Evolutionary conservation across 2,888 invertebrate genomes (phyloP).

Genomic region (Dryadula phaetusa): DNA sequence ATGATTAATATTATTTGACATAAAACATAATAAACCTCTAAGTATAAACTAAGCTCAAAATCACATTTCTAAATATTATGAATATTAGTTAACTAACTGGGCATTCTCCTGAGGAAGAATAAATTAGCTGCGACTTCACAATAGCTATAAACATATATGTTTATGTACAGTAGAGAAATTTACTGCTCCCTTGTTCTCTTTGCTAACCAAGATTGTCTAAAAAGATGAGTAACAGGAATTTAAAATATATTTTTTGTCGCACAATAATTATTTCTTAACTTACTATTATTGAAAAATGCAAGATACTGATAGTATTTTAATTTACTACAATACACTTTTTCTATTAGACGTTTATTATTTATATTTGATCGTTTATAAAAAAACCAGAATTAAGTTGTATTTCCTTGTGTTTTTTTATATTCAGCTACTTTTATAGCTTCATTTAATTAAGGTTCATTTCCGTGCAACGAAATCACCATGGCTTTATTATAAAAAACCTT

Average conservation of each 20-base stretch:
- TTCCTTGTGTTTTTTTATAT: not conserved
- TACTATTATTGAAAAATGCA: no score
- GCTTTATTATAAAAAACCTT: constrained; percentile 35
- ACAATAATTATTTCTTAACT: constrained; percentile 1
- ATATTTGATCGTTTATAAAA: not conserved
- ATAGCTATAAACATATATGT: constrained; percentile 66
- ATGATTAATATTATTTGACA: no score
- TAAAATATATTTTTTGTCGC: not conserved
- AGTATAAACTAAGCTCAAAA: constrained; percentile 12
- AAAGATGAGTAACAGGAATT: constrained; percentile 19
- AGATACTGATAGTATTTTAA: no score
- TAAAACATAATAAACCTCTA: no score
- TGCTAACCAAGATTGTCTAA: constrained; percentile 35
- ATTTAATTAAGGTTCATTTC: constrained; percentile 30
- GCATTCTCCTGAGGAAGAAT: constrained; percentile 55
- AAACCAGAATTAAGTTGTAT: not conserved
- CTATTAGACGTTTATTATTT: no score
- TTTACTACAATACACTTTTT: no score
- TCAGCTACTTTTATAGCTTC: constrained; percentile 17
- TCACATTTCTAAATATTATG: constrained; percentile 32
- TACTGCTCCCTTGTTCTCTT: constrained; percentile 52
- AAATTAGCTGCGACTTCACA: constrained; percentile 71
- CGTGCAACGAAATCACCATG: constrained; percentile 25
- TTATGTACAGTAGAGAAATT: constrained; percentile 69
- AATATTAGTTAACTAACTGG: constrained; percentile 51